Conservation (phyloP, 2,888 invertebrate genomes). For the Chromoteleia sp. region DNA sequence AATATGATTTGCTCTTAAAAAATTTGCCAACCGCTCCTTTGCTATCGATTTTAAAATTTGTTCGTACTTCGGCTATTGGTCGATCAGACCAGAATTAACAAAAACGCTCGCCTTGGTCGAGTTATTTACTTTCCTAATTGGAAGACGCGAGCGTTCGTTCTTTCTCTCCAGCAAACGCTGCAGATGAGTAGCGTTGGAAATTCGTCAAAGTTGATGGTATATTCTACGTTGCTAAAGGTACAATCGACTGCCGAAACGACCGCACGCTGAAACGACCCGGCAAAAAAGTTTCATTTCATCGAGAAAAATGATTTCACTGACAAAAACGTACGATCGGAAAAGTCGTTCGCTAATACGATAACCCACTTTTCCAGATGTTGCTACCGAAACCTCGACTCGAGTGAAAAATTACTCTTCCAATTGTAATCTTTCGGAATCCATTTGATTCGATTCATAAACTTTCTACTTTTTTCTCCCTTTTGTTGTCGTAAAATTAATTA, state of each 20-base stretch:
- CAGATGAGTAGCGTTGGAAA: conserved; percentile 2
- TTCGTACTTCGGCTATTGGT: too few relatives aligned
- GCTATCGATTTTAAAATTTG: too few relatives aligned
- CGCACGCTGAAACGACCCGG: conserved; percentile 3
- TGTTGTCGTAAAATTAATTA: conserved; percentile 24
- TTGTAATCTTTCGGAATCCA: conserved; percentile 11
- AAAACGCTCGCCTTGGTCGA: too few relatives aligned
- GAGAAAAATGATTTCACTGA: conserved; percentile 35
- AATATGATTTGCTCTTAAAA: too few relatives aligned
- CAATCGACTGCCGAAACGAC: conserved; percentile 23
- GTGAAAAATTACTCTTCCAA: conserved; percentile 17
- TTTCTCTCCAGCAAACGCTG: too few relatives aligned
- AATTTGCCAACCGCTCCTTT: too few relatives aligned
- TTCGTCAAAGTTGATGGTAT: conserved; percentile 16
- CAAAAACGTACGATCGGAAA: conserved; percentile 32
- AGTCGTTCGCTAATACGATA: conserved; percentile 28
- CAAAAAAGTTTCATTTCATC: conserved; percentile 36
- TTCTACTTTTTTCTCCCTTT: background rate
- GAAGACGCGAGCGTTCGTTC: too few relatives aligned
- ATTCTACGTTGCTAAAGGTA: conserved; percentile 4
- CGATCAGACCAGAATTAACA: too few relatives aligned
- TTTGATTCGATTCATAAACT: background rate
- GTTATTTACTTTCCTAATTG: too few relatives aligned
- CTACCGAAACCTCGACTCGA: conserved; percentile 18
- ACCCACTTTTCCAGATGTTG: conserved; percentile 27